A percentile compares a stretch with the other conserved stretches of the same genome.
Evolutionary conservation across 2,888 invertebrate genomes (phyloP).

Genomic region (Temnothorax rugatulus): DNA sequence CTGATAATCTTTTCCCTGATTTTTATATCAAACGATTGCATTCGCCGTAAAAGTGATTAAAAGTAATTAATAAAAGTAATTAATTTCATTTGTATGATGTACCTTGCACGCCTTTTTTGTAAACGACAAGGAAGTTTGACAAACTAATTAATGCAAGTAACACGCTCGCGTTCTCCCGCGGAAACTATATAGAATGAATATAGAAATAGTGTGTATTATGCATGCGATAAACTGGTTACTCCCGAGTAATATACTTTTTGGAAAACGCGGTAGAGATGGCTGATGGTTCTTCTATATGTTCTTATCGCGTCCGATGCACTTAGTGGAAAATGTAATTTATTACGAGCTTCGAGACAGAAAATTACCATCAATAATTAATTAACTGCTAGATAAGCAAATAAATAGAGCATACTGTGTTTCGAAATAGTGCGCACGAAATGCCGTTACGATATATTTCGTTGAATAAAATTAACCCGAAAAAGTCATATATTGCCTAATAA

Average conservation of each 20-base stretch:
- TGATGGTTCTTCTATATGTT: too few relatives aligned
- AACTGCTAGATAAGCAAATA: constrained; percentile 27
- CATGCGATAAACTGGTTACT: constrained; percentile 40
- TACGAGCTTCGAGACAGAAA: background rate
- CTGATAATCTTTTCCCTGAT: too few relatives aligned
- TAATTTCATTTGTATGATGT: background rate
- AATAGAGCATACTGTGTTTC: constrained; percentile 1
- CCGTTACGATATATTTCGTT: background rate
- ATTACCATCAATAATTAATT: constrained; percentile 43
- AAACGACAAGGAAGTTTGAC: background rate
- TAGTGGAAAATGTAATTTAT: constrained; percentile 26
- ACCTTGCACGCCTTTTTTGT: background rate
- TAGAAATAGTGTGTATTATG: background rate
- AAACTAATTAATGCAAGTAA: background rate
- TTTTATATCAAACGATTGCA: too few relatives aligned
- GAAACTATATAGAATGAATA: background rate
- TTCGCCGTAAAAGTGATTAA: background rate
- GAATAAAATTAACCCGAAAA: background rate
- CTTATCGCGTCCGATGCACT: background rate
- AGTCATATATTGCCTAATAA: background rate
- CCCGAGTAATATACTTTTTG: constrained; percentile 40
- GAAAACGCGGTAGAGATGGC: constrained; percentile 11
- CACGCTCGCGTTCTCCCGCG: background rate
- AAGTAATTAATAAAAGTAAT: background rate
- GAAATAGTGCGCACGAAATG: background rate